Conservation (phyloP, 2,113 vertebrate species). For the Carassius auratus region DNA sequence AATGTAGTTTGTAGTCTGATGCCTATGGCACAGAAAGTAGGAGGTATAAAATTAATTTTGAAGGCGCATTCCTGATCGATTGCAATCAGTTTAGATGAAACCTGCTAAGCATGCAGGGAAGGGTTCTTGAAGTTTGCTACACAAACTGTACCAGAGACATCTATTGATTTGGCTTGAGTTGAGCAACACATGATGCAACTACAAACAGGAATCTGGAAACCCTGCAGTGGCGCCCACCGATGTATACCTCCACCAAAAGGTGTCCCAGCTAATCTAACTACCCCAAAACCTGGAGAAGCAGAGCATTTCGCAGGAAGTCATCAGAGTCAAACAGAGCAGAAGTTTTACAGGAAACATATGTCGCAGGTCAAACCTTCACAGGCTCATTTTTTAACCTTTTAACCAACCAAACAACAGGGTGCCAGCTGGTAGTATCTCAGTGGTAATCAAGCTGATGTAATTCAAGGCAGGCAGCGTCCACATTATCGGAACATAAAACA, state of each 20-base stretch:
- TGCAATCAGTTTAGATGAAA: neutral
- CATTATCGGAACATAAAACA: slow-evolving; percentile 23
- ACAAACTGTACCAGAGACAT: neutral
- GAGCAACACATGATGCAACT: neutral
- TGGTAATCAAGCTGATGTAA: slow-evolving; percentile 24
- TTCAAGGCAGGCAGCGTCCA: neutral
- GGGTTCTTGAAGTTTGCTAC: neutral
- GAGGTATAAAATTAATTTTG: neutral
- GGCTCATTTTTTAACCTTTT: slow-evolving; percentile 13
- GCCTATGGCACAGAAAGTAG: neutral
- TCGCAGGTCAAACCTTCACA: slow-evolving; percentile 16
- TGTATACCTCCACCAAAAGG: neutral
- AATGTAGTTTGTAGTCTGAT: neutral
- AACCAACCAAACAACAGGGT: slow-evolving; percentile 10
- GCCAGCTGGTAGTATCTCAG: neutral
- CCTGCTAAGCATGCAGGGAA: neutral
- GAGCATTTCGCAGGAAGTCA: neutral
- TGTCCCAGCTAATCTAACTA: neutral
- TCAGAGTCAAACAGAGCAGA: neutral
- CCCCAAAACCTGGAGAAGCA: neutral
- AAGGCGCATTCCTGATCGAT: neutral
- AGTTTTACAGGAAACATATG: slow-evolving; percentile 14
- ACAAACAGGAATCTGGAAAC: neutral
- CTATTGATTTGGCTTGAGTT: slow-evolving; percentile 9
- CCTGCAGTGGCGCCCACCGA: neutral